phyloP scores from a whole-genome alignment of 2,113 vertebrate genomes.

The Hassar affinis region DNA sequence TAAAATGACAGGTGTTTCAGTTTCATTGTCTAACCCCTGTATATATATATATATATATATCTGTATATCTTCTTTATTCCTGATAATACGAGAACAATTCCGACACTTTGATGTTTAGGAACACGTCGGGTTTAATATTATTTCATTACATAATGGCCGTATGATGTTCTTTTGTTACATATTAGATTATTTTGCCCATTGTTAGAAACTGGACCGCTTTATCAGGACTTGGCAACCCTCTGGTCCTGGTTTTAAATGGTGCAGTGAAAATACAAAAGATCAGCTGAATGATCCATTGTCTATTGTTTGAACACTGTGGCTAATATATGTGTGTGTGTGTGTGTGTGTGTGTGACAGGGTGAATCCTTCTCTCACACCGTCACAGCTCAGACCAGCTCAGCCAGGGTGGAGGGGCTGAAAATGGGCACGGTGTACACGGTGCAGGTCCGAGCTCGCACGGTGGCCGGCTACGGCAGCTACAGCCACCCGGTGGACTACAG shows the following conservation, averaged over 20 bases:
- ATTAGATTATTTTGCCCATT: too few relatives aligned
- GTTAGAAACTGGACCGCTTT: not conserved
- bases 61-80: too few relatives aligned
- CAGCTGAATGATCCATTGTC: not conserved
- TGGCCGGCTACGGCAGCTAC: conserved; percentile 92
- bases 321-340: not conserved
- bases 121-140: too few relatives aligned
- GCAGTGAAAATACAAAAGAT: conserved; percentile 3
- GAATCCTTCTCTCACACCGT: conserved; percentile 91
- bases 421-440: conserved; percentile 84
- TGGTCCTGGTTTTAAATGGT: not conserved
- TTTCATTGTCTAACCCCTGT: too few relatives aligned
- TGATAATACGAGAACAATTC: too few relatives aligned
- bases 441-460: conserved; percentile 92
- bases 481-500: conserved; percentile 89
- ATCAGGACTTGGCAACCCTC: not conserved
- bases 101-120: not conserved
- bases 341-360: conserved; percentile 58
- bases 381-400: conserved; percentile 90
- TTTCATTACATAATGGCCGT: too few relatives aligned
- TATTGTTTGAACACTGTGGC: not conserved
- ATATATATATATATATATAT: too few relatives aligned
- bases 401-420: conserved; percentile 87
- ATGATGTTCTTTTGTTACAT: too few relatives aligned
- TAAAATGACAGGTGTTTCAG: too few relatives aligned